Base-by-base conservation (phyloP, 2,113 vertebrate species). In the Paedocypris sp. region DNA sequence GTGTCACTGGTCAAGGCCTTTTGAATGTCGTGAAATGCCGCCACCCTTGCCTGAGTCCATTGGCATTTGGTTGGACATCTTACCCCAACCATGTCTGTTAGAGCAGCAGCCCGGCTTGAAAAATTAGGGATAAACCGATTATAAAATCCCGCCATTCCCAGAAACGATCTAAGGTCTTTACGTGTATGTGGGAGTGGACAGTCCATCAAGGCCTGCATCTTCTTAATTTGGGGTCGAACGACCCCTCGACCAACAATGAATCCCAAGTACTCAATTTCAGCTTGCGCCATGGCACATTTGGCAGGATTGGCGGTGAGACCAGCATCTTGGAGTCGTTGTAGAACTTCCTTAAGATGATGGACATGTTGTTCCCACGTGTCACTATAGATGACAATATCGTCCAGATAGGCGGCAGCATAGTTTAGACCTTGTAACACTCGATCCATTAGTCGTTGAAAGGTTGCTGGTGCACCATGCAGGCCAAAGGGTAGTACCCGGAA, bases 281-380 rank as follows among this genome's bases (percentile, higher is more conserved):
- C 3, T 4, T 53, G 10, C 1, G 63, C 38, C 3, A 67, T 3
- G 1, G 16, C 15, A 61, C 67, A 70, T 15, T 70, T 70, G 2
- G 1, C 2, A 6, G 59, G 51, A 12, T 71, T 70, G 3, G 62
- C 22, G 2, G 46, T 62, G 4, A 67, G 13, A 9, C 52, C 64
- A 1, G 69, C 59, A 11, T 10, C 1, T 2, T 50, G 12, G 3
- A 70, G 31, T 2, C 9, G 2, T 3, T 50, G n/a, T 2, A 70
- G 8, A 0, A 70, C 36, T 3, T 6, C 6, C 18, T 13, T 2
- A 1, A 62, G 41, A 28, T 62, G 22, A 11, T 25, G 8, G 11
- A 66, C 2, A 41, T 62, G 59, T 5, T 62, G 23, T 5, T 36
- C 12, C 64, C 36, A 70, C 2, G 57, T 26, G 4, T 16, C 15